Base-by-base conservation (phyloP, 1,140 invertebrate genomes). In the Chymomyza costata region DNA sequence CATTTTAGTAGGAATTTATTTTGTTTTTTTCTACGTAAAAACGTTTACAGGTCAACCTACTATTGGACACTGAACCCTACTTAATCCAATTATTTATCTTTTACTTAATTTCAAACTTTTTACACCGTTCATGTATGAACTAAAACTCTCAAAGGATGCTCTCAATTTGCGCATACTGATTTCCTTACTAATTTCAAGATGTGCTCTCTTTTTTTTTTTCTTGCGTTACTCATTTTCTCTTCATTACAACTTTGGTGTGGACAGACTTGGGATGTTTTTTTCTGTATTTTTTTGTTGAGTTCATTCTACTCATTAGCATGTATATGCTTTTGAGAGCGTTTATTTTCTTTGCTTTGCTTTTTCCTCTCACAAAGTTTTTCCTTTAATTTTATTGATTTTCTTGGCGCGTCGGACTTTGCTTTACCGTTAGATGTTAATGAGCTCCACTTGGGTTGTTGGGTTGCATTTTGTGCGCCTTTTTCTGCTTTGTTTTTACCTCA, bases 301-400 rank as follows among this genome's bases (percentile, higher is more conserved):
- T 78, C 73, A 78, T 78, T 80, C 68, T 59, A 61, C 73, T 78
- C 68, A 78, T 78, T 78, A 78, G 73, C 67, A 78, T 68, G 62
- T 54, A 39, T 19, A 25, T 32, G 40, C 30, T 45, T 40, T 16
- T 10, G 15, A 10, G 8, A n/a, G 19, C 16, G 34, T 28, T 1
- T 25, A 28, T 7, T 16, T 25, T 38, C 55, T 39, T 17, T 44
- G 28, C 19, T 34, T 51, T n/a, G 19, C 17, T 11, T 14, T 46
- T 34, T 44, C 19, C 30, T 46, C 34, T 41, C 5, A 28, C 25
- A 34, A 34, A 18, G 19, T 17, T 50, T 54, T 78, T 78, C 32
- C 73, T 78, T 78, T 78, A 78, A 78, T 57, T 80, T 78, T 80
- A 78, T 78, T 62, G 73, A 78, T 78, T 78, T 80, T 67, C 44